A percentile compares a stretch with the other conserved stretches of the same genome.
phyloP scores from a whole-genome alignment of 2,113 vertebrate genomes.

The Stegastes partitus region DNA sequence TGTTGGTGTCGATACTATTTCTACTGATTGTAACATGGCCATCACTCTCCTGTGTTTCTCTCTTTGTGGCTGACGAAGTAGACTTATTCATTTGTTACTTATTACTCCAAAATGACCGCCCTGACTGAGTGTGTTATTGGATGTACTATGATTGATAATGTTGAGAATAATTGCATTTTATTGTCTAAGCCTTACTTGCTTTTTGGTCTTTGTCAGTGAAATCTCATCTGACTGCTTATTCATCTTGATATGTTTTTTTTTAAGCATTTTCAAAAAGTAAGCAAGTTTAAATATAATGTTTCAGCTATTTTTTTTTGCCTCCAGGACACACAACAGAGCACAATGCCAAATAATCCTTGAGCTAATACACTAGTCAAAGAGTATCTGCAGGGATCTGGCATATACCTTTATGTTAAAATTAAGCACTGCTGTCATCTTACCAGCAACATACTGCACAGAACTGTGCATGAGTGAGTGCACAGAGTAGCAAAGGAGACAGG shows the following conservation, averaged over 20 bases:
- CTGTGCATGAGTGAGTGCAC: constrained; percentile 54
- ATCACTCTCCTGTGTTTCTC: neutral
- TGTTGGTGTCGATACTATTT: neutral
- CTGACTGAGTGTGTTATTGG: neutral
- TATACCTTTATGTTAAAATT: constrained; percentile 76
- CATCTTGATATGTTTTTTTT: constrained; percentile 43
- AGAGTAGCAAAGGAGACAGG: constrained; percentile 66
- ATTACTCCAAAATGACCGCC: constrained; percentile 13
- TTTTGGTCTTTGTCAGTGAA: constrained; percentile 57
- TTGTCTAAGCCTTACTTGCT: constrained; percentile 14
- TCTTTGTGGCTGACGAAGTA: neutral
- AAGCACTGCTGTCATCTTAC: constrained; percentile 71
- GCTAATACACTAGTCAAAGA: constrained; percentile 62
- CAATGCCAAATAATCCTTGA: constrained; percentile 41
- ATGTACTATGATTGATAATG: neutral
- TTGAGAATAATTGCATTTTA: constrained; percentile 17
- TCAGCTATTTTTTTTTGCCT: constrained; percentile 52
- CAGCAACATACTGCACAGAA: constrained; percentile 51
- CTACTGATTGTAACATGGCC: constrained; percentile 1
- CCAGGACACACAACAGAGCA: constrained; percentile 40
- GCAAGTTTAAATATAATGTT: constrained; percentile 32
- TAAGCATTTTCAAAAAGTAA: constrained; percentile 19
- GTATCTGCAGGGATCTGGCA: constrained; percentile 57
- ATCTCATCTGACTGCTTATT: constrained; percentile 36
- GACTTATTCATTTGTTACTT: constrained; percentile 10